A percentile compares a stretch with the other conserved stretches of the same genome.
Evolutionary conservation across 2,113 vertebrate genomes (phyloP).

Genomic region (Calidris pugnax): DNA sequence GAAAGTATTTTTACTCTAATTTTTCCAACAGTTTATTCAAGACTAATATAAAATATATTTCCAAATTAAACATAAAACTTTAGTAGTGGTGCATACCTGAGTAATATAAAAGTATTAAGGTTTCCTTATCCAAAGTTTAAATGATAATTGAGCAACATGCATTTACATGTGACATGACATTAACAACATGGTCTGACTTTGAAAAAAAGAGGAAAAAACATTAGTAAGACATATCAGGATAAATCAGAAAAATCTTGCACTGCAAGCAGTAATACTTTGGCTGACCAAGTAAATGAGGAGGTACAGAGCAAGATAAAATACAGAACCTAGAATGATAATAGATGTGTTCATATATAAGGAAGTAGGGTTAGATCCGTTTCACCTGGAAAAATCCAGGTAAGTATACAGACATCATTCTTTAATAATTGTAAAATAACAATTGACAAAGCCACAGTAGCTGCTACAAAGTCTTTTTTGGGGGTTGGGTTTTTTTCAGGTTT

Average conservation of each 20-base stretch:
- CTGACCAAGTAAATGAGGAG: background rate
- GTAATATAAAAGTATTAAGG: background rate
- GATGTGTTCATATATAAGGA: background rate
- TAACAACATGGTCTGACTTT: background rate
- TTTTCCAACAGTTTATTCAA: background rate
- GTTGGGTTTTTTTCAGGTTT: accelerated
- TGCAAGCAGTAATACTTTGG: background rate
- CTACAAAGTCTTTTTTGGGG: background rate
- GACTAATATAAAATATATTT: background rate
- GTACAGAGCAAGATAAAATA: background rate
- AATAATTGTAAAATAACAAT: background rate
- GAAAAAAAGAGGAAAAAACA: background rate
- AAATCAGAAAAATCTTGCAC: background rate
- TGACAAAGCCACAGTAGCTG: background rate
- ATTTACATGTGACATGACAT: background rate
- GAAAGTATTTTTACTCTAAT: background rate
- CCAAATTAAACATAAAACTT: background rate
- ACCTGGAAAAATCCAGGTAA: background rate
- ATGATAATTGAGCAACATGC: background rate
- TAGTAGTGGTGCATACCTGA: background rate
- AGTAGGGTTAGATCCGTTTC: background rate
- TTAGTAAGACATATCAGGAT: background rate
- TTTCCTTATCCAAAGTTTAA: background rate
- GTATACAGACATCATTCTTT: background rate
- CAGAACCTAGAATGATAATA: background rate